Percentiles rank a stretch among this genome's conserved stretches.
Conservation (phyloP, 2,888 invertebrate species). For the Euspilapteryx auroguttella region DNA sequence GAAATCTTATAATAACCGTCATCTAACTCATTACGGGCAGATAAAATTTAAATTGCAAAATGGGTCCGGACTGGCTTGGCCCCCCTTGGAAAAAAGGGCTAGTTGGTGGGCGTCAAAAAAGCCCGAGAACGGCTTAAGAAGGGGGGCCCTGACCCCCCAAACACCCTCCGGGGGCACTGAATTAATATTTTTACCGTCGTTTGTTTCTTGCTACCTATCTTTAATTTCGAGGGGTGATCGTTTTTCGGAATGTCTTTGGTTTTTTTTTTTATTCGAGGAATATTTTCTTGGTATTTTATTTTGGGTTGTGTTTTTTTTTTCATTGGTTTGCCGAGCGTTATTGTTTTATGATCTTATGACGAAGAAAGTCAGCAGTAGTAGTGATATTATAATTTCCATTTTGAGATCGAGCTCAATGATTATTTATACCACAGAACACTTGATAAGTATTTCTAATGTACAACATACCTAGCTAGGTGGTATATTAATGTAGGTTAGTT, state of each 20-base stretch:
- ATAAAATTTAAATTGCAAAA: conserved; percentile 56
- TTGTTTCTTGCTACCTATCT: conserved; percentile 29
- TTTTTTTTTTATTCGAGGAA: neutral
- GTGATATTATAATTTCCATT: too few species aligned
- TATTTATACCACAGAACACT: too few species aligned
- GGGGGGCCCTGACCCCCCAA: conserved; percentile 15
- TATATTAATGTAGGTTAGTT: too few species aligned
- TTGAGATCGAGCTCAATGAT: too few species aligned
- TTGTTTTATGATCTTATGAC: too few species aligned
- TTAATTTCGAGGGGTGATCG: conserved; percentile 2
- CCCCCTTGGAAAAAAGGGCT: conserved; percentile 42
- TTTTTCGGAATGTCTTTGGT: too few species aligned
- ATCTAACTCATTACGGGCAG: conserved; percentile 39
- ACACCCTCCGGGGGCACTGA: conserved; percentile 6
- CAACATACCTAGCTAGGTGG: too few species aligned
- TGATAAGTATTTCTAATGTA: too few species aligned
- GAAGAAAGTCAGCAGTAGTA: too few species aligned
- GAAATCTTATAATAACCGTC: conserved; percentile 6
- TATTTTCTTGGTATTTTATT: too few species aligned
- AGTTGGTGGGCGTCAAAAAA: conserved; percentile 44
- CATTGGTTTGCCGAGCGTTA: too few species aligned
- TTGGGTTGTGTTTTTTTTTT: too few species aligned
- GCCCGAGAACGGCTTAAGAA: conserved; percentile 15
- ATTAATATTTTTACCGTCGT: conserved; percentile 22
- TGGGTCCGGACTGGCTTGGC: conserved; percentile 13